Evolutionary conservation across 2,797 vertebrate genomes (phyloP).

Genomic region (Adelosebastes latens): DNA sequence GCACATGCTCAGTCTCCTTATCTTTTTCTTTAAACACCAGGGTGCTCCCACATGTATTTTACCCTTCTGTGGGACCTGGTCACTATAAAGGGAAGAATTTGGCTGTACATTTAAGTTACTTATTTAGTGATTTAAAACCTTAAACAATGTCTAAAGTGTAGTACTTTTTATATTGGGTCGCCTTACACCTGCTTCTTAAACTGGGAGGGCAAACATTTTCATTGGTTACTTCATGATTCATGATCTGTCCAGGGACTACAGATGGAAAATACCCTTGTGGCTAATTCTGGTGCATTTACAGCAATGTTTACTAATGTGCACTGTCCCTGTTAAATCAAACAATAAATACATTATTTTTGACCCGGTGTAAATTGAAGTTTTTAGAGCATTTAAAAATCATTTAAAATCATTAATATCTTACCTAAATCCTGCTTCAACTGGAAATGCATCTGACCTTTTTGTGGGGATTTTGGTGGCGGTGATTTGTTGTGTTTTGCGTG

Average conservation of each 20-base stretch:
- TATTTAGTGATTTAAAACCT: not conserved
- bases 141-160: not conserved
- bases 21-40: conserved; percentile 11
- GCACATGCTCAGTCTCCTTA: not conserved
- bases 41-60: conserved; percentile 10
- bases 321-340: not conserved
- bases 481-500: not conserved
- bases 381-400: not conserved
- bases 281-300: not conserved
- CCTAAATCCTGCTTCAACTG: not conserved
- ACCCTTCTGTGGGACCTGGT: not conserved
- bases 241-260: too few relatives aligned
- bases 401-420: not conserved
- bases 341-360: not conserved
- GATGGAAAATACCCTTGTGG: not conserved
- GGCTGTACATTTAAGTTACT: not conserved
- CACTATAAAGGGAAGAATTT: too few relatives aligned
- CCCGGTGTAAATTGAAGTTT: not conserved
- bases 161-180: too few relatives aligned
- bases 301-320: not conserved
- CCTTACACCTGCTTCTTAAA: not conserved
- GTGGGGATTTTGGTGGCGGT: not conserved
- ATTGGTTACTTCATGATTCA: not conserved
- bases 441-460: not conserved
- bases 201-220: not conserved